Evolutionary conservation across 2,797 vertebrate genomes (phyloP).

Genomic region (Artibeus jamaicensis): DNA sequence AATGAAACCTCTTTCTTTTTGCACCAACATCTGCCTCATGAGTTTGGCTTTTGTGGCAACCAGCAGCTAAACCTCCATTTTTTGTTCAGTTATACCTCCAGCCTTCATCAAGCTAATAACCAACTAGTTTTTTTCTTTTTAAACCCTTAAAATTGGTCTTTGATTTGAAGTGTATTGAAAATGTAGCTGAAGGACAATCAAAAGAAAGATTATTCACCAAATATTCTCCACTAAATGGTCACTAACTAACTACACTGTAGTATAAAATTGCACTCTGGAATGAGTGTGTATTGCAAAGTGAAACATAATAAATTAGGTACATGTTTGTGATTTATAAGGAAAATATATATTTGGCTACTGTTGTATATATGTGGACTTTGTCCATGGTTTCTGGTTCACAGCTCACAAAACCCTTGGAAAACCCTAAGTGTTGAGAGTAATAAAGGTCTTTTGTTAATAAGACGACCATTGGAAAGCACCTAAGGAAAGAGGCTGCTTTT

Average conservation of each 20-base stretch:
- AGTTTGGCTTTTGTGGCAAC: too few species aligned
- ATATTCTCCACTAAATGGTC: background rate
- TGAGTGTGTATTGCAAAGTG: background rate
- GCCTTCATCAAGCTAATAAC: background rate
- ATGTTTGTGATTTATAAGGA: background rate
- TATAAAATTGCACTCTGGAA: background rate
- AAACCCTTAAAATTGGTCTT: background rate
- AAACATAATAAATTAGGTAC: background rate
- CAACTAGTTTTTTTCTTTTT: background rate
- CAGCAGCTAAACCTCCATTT: too few species aligned
- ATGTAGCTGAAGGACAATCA: background rate
- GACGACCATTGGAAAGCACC: background rate
- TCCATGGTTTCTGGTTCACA: background rate
- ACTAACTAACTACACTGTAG: background rate
- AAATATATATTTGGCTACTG: background rate
- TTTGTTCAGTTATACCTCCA: too few species aligned
- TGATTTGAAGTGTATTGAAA: background rate
- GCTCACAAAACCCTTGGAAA: background rate
- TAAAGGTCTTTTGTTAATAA: background rate
- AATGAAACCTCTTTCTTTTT: too few species aligned
- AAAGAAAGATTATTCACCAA: background rate
- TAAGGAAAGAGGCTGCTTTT: background rate
- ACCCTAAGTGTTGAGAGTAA: background rate
- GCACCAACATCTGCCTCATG: too few species aligned
- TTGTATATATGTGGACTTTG: background rate